A percentile compares a stretch with the other conserved stretches of the same genome.
These are phyloP conservation scores for Oncorhynchus nerka DNA, from an alignment of 2,113 vertebrate species.

Conservation along the genomic window DNA sequence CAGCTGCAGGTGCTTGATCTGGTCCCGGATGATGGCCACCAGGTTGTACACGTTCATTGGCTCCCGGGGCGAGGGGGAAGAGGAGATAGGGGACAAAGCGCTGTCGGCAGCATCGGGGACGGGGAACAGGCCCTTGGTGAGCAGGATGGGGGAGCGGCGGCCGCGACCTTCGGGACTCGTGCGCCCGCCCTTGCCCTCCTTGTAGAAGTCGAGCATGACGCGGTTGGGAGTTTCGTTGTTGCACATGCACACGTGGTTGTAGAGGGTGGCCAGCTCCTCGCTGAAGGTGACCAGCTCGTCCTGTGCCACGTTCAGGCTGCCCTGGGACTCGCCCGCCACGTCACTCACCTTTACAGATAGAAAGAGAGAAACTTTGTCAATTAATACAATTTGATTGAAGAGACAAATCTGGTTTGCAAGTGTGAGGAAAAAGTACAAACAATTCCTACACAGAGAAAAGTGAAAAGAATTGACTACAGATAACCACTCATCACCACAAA, in stretches of 20 bases:
- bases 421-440: too few species aligned
- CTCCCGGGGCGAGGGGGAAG: constrained; percentile 75
- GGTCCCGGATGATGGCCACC: constrained; percentile 95
- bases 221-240: constrained; percentile 98
- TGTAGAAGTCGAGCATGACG: constrained; percentile 98
- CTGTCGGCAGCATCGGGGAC: constrained; percentile 68
- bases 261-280: constrained; percentile 95
- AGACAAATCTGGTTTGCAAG: background rate
- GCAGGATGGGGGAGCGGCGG: constrained; percentile 83
- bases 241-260: constrained; percentile 99
- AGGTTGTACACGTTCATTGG: constrained; percentile 96
- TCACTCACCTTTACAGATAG: constrained; percentile 72
- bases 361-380: background rate
- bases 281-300: constrained; percentile 96
- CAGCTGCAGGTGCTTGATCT: constrained; percentile 94
- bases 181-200: constrained; percentile 86
- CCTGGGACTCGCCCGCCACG: constrained; percentile 90
- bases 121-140: constrained; percentile 85
- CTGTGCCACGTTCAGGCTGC: constrained; percentile 90
- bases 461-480: background rate
- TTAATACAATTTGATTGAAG: background rate
- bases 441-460: too few species aligned
- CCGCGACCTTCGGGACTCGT: constrained; percentile 83
- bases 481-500: background rate
- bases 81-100: constrained; percentile 77